Conservation (phyloP, 2,797 vertebrate species). For the Furcifer pardalis region DNA sequence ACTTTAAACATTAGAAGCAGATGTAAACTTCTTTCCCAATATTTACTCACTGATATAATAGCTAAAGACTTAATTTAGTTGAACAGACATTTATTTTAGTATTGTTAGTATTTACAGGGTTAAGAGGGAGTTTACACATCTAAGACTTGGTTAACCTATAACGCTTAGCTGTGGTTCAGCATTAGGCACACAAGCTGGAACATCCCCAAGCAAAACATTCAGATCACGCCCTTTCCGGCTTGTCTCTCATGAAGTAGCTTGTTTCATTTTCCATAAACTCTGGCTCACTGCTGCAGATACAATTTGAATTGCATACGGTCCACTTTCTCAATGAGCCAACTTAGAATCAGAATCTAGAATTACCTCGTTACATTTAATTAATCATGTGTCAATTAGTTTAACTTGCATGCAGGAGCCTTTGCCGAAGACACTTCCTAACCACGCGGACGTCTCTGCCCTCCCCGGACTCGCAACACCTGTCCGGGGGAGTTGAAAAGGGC, state of each 20-base stretch:
- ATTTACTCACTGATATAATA: constrained; percentile 52
- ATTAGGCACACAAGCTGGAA: not conserved
- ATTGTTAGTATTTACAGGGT: constrained; percentile 44
- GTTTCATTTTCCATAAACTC: not conserved
- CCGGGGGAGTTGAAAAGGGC: too few species aligned
- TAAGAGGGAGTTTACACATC: constrained; percentile 24
- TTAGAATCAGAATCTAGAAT: not conserved
- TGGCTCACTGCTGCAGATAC: not conserved
- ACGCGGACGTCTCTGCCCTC: too few species aligned
- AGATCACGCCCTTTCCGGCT: too few species aligned
- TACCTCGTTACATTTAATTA: too few species aligned
- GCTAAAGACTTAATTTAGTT: constrained; percentile 65
- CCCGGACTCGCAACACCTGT: too few species aligned
- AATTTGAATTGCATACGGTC: not conserved
- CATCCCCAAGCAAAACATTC: not conserved
- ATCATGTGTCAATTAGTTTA: too few species aligned
- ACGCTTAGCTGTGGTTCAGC: not conserved
- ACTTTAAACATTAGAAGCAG: constrained; percentile 41
- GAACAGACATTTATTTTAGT: constrained; percentile 65
- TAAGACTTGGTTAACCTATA: not conserved
- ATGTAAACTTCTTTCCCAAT: constrained; percentile 54
- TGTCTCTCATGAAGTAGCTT: not conserved
- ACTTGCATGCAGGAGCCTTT: too few species aligned
- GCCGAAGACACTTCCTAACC: too few species aligned
- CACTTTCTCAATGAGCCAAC: not conserved